Conservation (phyloP, 2,888 invertebrate species). For the Plebejus melissa region DNA sequence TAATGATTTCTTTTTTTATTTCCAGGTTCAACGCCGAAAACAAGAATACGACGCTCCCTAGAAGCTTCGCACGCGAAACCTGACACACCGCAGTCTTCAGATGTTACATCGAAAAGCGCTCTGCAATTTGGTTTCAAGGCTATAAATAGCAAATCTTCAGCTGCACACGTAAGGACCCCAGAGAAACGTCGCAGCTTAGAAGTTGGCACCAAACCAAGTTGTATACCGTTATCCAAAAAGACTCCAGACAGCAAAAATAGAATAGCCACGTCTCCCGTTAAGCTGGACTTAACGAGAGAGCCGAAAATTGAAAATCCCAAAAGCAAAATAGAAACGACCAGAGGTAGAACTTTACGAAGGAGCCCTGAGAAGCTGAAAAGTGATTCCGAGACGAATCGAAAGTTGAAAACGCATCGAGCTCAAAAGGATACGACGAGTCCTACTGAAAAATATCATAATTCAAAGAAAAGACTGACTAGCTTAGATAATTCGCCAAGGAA, state of each 20-base stretch:
- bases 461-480: constrained; percentile 79
- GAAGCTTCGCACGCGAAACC: constrained; percentile 67
- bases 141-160: constrained; percentile 50
- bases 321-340: constrained; percentile 55
- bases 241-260: constrained; percentile 53
- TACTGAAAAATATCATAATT: constrained; percentile 76
- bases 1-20: constrained; percentile 45
- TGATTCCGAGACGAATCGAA: constrained; percentile 64
- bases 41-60: constrained; percentile 60
- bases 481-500: constrained; percentile 72
- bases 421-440: constrained; percentile 73
- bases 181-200: constrained; percentile 65
- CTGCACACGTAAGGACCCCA: constrained; percentile 47
- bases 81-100: constrained; percentile 75
- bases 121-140: constrained; percentile 62
- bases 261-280: constrained; percentile 59
- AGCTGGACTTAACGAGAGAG: constrained; percentile 58
- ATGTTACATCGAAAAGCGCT: constrained; percentile 66
- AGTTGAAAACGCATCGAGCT: constrained; percentile 69
- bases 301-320: constrained; percentile 51
- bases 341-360: constrained; percentile 51
- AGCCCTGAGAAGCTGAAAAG: constrained; percentile 68
- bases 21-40: constrained; percentile 66
- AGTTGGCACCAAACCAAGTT: constrained; percentile 59
- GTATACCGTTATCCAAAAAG: constrained; percentile 68